Conservation (phyloP, 2,113 vertebrate genomes). For the Romanogobio albipinnatus region DNA sequence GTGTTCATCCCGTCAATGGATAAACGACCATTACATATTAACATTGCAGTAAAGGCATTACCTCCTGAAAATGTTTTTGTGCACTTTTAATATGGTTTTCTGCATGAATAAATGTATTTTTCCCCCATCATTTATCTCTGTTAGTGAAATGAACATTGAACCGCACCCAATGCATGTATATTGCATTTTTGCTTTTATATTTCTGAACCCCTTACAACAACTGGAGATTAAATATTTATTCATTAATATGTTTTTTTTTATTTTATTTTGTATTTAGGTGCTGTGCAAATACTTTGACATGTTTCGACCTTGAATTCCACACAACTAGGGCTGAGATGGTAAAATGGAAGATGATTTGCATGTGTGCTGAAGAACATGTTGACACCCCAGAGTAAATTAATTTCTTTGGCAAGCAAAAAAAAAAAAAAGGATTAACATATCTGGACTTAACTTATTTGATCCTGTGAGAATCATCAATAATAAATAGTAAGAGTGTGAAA, state of each 20-base stretch:
- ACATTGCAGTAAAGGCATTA: conserved; percentile 15
- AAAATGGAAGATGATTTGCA: conserved; percentile 77
- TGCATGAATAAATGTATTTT: not conserved
- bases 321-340: conserved; percentile 67
- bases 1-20: not conserved
- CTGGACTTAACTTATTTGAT: conserved; percentile 81
- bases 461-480: conserved; percentile 84
- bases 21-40: conserved; percentile 39
- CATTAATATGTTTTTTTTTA: not conserved
- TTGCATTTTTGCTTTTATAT: not conserved
- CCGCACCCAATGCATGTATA: not conserved
- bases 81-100: conserved; percentile 26
- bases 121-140: not conserved
- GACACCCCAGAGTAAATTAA: conserved; percentile 79
- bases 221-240: not conserved
- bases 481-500: conserved; percentile 77
- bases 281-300: conserved; percentile 42
- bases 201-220: not conserved
- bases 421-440: conserved; percentile 80
- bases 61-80: conserved; percentile 36
- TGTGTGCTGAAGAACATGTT: conserved; percentile 73
- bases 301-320: conserved; percentile 74
- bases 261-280: not conserved
- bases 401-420: conserved; percentile 75
- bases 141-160: not conserved